A percentile compares a stretch with the other conserved stretches of the same genome.
phyloP scores from a whole-genome alignment of 2,888 invertebrate species.

The Apamea epomidion region DNA sequence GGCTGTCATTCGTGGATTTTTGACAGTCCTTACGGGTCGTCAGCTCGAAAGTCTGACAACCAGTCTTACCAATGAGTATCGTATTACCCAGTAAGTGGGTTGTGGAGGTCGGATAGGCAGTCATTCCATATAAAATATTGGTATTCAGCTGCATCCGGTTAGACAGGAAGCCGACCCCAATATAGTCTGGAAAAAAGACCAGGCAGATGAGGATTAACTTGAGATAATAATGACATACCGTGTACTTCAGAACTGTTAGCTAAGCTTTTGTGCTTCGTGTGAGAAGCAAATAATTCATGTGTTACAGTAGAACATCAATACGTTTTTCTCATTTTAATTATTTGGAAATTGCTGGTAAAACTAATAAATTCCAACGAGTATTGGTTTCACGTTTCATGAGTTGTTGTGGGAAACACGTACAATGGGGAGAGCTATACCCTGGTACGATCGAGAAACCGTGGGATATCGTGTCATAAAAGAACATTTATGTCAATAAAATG shows the following conservation, averaged over 20 bases:
- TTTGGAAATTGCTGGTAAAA: constrained; percentile 43
- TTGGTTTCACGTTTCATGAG: constrained; percentile 60
- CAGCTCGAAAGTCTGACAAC: too few relatives aligned
- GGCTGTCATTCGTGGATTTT: too few relatives aligned
- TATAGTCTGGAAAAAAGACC: too few relatives aligned
- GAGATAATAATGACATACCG: not conserved
- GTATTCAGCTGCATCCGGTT: too few relatives aligned
- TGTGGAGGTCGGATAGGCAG: too few relatives aligned
- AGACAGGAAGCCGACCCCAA: too few relatives aligned
- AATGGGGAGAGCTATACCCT: constrained; percentile 61
- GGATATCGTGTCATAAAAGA: constrained; percentile 54
- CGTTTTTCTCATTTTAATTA: constrained; percentile 31
- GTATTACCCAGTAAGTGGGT: too few relatives aligned
- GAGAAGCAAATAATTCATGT: constrained; percentile 15
- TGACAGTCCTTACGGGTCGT: too few relatives aligned
- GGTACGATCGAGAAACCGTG: constrained; percentile 63
- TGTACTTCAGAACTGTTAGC: not conserved
- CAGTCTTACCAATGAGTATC: too few relatives aligned
- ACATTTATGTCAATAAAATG: constrained; percentile 37
- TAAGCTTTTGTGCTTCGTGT: not conserved
- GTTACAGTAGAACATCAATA: not conserved
- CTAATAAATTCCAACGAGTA: constrained; percentile 46
- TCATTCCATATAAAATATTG: too few relatives aligned
- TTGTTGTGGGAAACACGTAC: constrained; percentile 62
- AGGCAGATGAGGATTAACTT: too few relatives aligned